phyloP scores from a whole-genome alignment of 2,113 vertebrate genomes.

The Pomatostomus ruficeps region DNA sequence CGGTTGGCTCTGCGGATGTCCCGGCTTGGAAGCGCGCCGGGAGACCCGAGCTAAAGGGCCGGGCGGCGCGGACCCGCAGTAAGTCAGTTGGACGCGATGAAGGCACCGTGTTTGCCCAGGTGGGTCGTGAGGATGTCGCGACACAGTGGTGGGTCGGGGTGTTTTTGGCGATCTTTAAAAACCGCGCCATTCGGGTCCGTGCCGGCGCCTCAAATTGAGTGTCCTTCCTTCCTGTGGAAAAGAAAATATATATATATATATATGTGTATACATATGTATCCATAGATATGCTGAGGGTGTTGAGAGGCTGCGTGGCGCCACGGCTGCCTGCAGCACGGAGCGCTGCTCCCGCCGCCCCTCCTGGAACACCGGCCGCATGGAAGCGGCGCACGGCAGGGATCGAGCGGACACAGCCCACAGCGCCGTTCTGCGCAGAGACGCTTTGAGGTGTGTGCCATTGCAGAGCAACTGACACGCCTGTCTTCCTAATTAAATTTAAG shows the following conservation, averaged over 20 bases:
- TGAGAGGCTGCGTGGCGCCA: neutral
- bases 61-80: neutral
- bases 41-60: neutral
- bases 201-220: neutral
- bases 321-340: too few relatives aligned
- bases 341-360: neutral
- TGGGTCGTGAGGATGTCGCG: neutral
- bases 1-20: neutral
- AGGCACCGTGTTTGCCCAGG: neutral
- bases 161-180: neutral
- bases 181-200: too few relatives aligned
- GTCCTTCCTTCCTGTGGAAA: too few relatives aligned
- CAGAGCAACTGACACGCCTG: accelerated
- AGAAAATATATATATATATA: too few relatives aligned
- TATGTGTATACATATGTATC: too few relatives aligned
- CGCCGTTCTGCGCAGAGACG: neutral
- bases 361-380: neutral
- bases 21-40: neutral
- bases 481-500: too few relatives aligned
- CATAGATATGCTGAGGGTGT: neutral
- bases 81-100: accelerated
- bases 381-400: neutral
- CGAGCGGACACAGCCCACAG: accelerated
- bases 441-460: neutral
- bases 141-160: neutral